phyloP scores from a whole-genome alignment of 2,113 vertebrate genomes.

The Columba livia region DNA sequence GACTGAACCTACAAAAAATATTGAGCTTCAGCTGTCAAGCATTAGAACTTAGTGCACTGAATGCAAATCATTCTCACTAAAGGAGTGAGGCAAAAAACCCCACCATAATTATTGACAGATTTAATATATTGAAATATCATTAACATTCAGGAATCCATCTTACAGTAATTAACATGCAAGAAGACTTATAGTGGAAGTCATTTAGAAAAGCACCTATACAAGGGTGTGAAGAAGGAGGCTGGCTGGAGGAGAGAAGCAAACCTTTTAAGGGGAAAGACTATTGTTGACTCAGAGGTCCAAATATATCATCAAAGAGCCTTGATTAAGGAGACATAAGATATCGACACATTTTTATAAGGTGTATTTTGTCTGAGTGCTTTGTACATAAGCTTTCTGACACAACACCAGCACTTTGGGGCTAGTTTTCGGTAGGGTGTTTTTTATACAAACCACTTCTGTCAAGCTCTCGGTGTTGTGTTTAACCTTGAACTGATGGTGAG shows the following conservation, averaged over 20 bases:
- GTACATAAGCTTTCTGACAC: background rate
- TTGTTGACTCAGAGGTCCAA: background rate
- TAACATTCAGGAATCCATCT: conserved; percentile 14
- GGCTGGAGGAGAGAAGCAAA: background rate
- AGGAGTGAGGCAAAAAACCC: background rate
- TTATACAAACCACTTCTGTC: background rate
- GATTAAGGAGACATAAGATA: background rate
- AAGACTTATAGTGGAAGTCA: background rate
- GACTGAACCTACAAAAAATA: background rate
- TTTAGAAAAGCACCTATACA: background rate
- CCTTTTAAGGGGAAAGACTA: background rate
- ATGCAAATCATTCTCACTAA: background rate
- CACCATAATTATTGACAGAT: background rate
- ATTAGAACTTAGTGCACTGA: background rate
- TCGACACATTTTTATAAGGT: background rate
- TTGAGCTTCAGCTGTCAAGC: background rate
- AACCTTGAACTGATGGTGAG: background rate
- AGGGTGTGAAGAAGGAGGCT: background rate
- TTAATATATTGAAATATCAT: background rate
- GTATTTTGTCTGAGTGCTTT: background rate
- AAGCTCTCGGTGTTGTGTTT: background rate
- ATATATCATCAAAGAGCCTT: background rate
- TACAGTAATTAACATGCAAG: background rate
- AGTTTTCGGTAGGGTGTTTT: background rate
- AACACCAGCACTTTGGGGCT: background rate